phyloP scores from a whole-genome alignment of 2,888 invertebrate genomes.

The Colostygia pectinataria region DNA sequence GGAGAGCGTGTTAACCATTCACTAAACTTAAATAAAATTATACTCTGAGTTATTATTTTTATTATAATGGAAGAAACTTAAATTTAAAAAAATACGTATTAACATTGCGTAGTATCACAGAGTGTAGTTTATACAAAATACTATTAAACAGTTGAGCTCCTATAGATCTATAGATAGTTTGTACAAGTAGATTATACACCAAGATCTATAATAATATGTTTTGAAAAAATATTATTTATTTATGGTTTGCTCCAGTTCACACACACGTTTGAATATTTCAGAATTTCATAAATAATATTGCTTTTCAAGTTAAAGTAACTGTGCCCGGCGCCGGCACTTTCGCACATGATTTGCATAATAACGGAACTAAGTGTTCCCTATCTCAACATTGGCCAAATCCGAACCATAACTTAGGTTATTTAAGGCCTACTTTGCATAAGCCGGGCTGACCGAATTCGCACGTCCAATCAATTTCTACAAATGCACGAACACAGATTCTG shows the following conservation, averaged over 20 bases:
- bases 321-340: conserved; percentile 63
- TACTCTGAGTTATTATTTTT: background rate
- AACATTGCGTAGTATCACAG: no score
- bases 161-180: no score
- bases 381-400: conserved; percentile 44
- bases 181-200: no score
- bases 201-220: no score
- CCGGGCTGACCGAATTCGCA: conserved; percentile 44
- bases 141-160: no score
- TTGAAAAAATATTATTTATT: no score
- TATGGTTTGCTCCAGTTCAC: background rate
- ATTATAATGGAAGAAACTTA: no score
- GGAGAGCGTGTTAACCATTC: conserved; percentile 2
- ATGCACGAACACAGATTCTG: conserved; percentile 51
- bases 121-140: no score
- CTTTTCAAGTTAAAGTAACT: conserved; percentile 59
- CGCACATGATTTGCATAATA: conserved; percentile 78
- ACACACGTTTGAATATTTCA: conserved; percentile 3
- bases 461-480: conserved; percentile 68
- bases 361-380: conserved; percentile 62
- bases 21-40: background rate
- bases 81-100: no score
- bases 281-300: conserved; percentile 26
- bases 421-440: conserved; percentile 51
- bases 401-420: conserved; percentile 45